phyloP scores from a whole-genome alignment of 1,140 invertebrate species.

The Brachystomella parvula region DNA sequence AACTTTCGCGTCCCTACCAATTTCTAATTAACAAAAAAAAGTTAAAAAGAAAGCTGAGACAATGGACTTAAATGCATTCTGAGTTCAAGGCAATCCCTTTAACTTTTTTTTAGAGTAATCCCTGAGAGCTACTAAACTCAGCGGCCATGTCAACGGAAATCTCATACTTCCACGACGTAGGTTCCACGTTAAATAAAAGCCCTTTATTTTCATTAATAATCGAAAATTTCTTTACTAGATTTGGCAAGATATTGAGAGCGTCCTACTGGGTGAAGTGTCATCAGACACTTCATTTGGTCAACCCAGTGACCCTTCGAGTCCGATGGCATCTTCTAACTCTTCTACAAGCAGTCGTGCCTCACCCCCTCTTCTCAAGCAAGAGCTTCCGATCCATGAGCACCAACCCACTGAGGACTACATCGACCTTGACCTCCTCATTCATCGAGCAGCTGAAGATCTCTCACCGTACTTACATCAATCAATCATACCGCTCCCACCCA shows the following conservation, averaged over 20 bases:
- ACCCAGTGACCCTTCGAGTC: conserved; percentile 33
- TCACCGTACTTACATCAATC: conserved; percentile 21
- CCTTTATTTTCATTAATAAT: neutral
- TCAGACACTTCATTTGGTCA: conserved; percentile 30
- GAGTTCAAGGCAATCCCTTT: too few species aligned
- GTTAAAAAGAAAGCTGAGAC: neutral
- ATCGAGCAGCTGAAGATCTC: conserved; percentile 45
- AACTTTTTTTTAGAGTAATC: too few species aligned
- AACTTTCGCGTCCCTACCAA: neutral
- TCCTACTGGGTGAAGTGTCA: conserved; percentile 42
- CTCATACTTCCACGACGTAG: conserved; percentile 35
- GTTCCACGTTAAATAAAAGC: neutral
- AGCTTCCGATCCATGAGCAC: neutral
- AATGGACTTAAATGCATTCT: neutral
- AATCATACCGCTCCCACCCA: neutral
- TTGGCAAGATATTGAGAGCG: conserved; percentile 47
- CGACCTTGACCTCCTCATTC: conserved; percentile 47
- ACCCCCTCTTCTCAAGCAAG: neutral
- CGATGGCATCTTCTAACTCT: conserved; percentile 28
- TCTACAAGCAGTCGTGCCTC: conserved; percentile 18
- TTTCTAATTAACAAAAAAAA: neutral
- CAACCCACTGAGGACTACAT: conserved; percentile 43
- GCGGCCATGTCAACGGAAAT: conserved; percentile 33
- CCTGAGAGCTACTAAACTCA: neutral
- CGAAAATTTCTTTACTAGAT: conserved; percentile 38